Base-by-base conservation (phyloP, 2,113 vertebrate genomes). In the Platysternon megacephalum region DNA sequence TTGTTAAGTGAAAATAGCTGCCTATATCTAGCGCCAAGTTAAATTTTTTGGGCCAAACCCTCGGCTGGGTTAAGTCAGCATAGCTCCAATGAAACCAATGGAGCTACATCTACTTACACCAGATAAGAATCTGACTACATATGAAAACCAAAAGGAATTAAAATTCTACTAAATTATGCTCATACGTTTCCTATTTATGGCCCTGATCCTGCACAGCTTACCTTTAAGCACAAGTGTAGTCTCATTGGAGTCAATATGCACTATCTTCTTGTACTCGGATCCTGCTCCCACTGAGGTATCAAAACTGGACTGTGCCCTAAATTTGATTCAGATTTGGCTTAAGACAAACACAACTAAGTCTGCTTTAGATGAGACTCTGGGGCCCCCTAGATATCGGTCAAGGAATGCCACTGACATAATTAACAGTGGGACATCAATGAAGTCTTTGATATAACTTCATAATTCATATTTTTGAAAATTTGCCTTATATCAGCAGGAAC, bases 371-470 rank as follows among this genome's bases (percentile, higher is more conserved):
- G 35, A 85, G 85, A 91, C 92, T 78, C 84, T 85, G 86, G 48
- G 94, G 88, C 81, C 87, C 48, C 84, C 88, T 88, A 85, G 49
- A 48, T 6, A 92, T 39, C 81, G 94, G 92, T 74, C 95, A 93
- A 81, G 88, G 87, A 95, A 84, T 44, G 56, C 87, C 92, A 78
- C 87, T 82, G 91, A 61, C 87, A 89, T 93, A 97, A 96, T 97
- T 97, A 97, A 97, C 80, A 85, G 82, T 74, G 95, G 85, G 91
- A 96, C 96, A 97, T 97, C 97, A 97, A 85, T 93, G 91, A 51
- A 92, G 93, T 86, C 94, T 98, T 97, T 97, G 96, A 98, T 98
- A 98, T 48, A 92, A 90, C 94, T 97, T 97, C 95, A 95, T 95
- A 97, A 96, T 97, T 95, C 96, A 93, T 84, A 88, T 96, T 96